Percentiles rank a stretch among this genome's conserved stretches.
Conservation (phyloP, 1,140 invertebrate genomes). For the Drosophila paulistorum region DNA sequence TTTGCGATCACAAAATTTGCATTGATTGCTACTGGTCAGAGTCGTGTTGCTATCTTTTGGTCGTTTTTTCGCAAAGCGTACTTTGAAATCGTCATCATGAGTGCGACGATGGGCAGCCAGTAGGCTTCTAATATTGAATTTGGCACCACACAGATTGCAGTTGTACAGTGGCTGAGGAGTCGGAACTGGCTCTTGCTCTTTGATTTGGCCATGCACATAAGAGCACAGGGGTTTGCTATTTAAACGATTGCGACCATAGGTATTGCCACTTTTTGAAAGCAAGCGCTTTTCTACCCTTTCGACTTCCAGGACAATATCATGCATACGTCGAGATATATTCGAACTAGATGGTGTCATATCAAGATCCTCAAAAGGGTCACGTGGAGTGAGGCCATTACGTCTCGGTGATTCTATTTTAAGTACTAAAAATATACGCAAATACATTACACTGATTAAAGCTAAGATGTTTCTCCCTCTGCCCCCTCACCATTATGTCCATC, state of each 20-base stretch:
- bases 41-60: constrained; percentile 32
- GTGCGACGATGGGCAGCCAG: constrained; percentile 61
- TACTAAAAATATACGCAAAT: background rate
- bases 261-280: background rate
- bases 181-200: constrained; percentile 17
- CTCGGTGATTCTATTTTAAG: constrained; percentile 43
- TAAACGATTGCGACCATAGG: constrained; percentile 11
- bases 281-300: background rate
- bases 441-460: too few relatives aligned
- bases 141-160: constrained; percentile 43
- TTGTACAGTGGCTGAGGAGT: constrained; percentile 35
- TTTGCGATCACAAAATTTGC: constrained; percentile 64
- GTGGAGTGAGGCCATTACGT: constrained; percentile 60
- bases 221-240: constrained; percentile 10
- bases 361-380: constrained; percentile 35
- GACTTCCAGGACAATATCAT: constrained; percentile 20
- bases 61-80: constrained; percentile 37
- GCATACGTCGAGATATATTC: constrained; percentile 20
- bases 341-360: constrained; percentile 22
- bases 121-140: constrained; percentile 61
- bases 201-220: background rate
- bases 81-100: constrained; percentile 63
- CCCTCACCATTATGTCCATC: background rate
- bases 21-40: constrained; percentile 28
- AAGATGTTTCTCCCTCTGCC: too few relatives aligned